Percentiles rank a stretch among this genome's conserved stretches.
phyloP scores from a whole-genome alignment of 1,140 invertebrate species.

The Adelges cooleyi region DNA sequence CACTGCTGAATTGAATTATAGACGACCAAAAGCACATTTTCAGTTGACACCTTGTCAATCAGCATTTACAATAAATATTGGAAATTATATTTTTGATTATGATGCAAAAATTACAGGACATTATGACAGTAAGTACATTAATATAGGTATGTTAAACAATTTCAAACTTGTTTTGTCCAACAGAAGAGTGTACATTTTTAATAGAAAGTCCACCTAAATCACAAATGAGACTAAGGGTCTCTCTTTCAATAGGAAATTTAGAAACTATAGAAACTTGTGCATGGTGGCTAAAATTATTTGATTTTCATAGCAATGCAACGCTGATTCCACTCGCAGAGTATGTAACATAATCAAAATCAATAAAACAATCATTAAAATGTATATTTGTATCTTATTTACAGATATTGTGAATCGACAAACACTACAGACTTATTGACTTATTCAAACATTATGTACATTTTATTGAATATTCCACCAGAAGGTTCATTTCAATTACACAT shows the following conservation, averaged over 20 bases:
- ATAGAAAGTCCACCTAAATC: conserved; percentile 6
- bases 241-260: conserved; percentile 2
- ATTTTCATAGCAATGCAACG: conserved; percentile 13
- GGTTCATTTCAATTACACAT: conserved; percentile 3
- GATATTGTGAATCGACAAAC: conserved; percentile 18
- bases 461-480: conserved; percentile 5
- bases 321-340: conserved; percentile 11
- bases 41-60: conserved; percentile 22
- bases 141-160: neutral
- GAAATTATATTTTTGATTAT: conserved; percentile 6
- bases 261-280: neutral
- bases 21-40: neutral
- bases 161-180: neutral
- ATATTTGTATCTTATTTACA: neutral
- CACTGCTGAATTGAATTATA: conserved; percentile 1
- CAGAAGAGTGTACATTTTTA: conserved; percentile 20
- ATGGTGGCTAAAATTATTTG: neutral
- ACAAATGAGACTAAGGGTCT: neutral
- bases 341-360: neutral
- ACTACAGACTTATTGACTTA: neutral
- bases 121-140: conserved; percentile 3
- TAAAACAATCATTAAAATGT: neutral
- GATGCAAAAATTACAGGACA: conserved; percentile 11
- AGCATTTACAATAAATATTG: neutral
- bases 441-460: conserved; percentile 6